Evolutionary conservation across 1,140 invertebrate genomes (phyloP), one percentile per base, ranked within the genome.

Genomic region (Penaeus vannamei): DNA sequence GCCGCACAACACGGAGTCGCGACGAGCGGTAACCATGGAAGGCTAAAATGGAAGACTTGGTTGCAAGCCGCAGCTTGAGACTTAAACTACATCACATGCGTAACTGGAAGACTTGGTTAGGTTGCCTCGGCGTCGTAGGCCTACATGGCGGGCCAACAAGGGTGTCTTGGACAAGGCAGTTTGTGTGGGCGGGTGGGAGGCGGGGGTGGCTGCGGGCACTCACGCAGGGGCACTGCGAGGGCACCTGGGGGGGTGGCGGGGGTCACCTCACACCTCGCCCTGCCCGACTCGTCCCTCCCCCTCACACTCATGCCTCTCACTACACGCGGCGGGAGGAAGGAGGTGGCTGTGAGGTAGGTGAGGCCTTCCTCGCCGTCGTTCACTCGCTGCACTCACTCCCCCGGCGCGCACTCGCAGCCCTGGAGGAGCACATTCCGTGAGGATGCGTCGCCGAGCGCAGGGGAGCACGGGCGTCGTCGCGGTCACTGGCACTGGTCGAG

Each of bases 71-170:
- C 62, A 29, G 60, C 26, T 32, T 61, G 46, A 60, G 60, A 61
- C 81, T 84, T 84, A 84, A 84, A 59, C 81, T 84, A 84, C 81
- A 84, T 84, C 81, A 84, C 81, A 84, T 32, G 26, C 62, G 72
- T 53, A 76, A 62, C 32, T 84, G 81, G 81, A 84, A 84, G 81
- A 84, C 81, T 84, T 84, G 81, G 60, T 61, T 29, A 19, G 29
- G 22, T 23, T 26, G 46, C 53, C 53, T 53, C 17, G 53, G 53
- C 53, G 14, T 79, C 32, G 46, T 79, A 36, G 76, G 32, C 76
- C 76, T 79, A 36, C n/a, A 29, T 79, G 32, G 32, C 8, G 17
- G 29, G 46, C 46, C 26, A 29, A 79, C 76, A 79, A 2, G 76
- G 53, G 53, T 53, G 53, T 36, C 76, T 36, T 79, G 76, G 83